Base-by-base conservation (phyloP, 2,113 vertebrate genomes). In the Datnioides undecimradiatus region DNA sequence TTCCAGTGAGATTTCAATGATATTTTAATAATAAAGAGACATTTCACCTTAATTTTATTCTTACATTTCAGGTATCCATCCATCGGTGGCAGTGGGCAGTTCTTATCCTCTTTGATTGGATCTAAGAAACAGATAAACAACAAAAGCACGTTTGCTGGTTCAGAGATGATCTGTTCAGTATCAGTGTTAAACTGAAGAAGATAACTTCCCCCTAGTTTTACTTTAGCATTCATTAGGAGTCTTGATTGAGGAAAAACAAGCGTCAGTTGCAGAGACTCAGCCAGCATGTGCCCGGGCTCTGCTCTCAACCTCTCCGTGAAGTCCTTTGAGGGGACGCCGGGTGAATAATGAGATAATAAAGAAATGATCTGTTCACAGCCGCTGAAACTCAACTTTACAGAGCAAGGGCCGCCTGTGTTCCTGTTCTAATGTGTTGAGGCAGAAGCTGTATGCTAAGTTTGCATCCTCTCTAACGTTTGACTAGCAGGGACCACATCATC, bases 11-110 rank as follows among this genome's bases (percentile, higher is more conserved):
- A 34, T 52, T 31, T 52, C 9, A 49, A 16, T 36, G 21, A 73
- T 12, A 43, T 23, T 34, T 29, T 0, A 16, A 9, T 29, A 9
- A 51, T 43, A 40, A 38, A 45, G 4, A 0, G 7, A 52, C 34
- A 1, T 17, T 0, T 76, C 76, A 87, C 81, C 67, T 76, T 70
- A 4, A 87, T 0, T 76, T 74, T 82, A 9, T 1, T 17, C 8
- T 5, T 1, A 57, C 72, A 85, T 0, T 74, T 0, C 27, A 77
- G 67, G 45, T 38, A 63, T 38, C 60, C 54, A 74, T 77, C 63
- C 68, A 85, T 4, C 2, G 31, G 40, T 14, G 72, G 75, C 12
- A 87, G 67, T 2, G 63, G 54, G 31, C 76, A 85, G 4, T 82
- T 48, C 59, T n/a, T 5, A 48, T 78, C 65, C 27, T 48, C 77